Conservation (phyloP, 2,888 invertebrate genomes). For the Bibio marci region DNA sequence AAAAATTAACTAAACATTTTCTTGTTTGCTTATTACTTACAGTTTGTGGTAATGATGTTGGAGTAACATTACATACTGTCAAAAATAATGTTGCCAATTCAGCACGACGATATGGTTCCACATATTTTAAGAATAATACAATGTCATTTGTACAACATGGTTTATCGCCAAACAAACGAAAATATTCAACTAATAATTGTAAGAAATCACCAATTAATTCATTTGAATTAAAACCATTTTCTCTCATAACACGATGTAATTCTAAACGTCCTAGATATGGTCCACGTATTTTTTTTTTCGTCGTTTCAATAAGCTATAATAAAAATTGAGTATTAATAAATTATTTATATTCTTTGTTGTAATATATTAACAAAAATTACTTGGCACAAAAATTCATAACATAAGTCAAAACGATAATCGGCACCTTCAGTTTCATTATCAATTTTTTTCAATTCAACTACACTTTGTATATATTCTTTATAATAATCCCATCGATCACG, state of each 20-base stretch:
- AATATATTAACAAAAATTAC: slow-evolving; percentile 11
- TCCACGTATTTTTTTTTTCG: slow-evolving; percentile 44
- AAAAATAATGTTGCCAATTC: slow-evolving; percentile 41
- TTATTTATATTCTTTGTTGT: slow-evolving; percentile 24
- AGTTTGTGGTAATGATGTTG: slow-evolving; percentile 42
- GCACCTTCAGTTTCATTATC: slow-evolving; percentile 16
- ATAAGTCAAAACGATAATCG: slow-evolving; percentile 15
- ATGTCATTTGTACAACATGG: slow-evolving; percentile 76
- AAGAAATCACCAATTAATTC: slow-evolving; percentile 42
- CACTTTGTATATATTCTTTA: slow-evolving; percentile 52
- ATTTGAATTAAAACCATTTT: slow-evolving; percentile 37
- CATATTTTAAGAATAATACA: slow-evolving; percentile 50
- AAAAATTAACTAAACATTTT: too few species aligned
- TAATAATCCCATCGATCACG: slow-evolving; percentile 60
- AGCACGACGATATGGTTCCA: slow-evolving; percentile 35
- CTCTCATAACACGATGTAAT: slow-evolving; percentile 42
- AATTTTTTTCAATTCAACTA: slow-evolving; percentile 40
- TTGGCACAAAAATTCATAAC: slow-evolving; percentile 24
- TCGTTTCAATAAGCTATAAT: slow-evolving; percentile 34
- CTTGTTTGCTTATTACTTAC: too few species aligned
- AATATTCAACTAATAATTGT: slow-evolving; percentile 61
- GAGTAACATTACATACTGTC: slow-evolving; percentile 44
- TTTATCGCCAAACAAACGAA: slow-evolving; percentile 63
- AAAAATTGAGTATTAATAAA: too few species aligned
- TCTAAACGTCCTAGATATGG: slow-evolving; percentile 74